Conservation (phyloP, 1,140 invertebrate species). For the Hypothenemus hampei region DNA sequence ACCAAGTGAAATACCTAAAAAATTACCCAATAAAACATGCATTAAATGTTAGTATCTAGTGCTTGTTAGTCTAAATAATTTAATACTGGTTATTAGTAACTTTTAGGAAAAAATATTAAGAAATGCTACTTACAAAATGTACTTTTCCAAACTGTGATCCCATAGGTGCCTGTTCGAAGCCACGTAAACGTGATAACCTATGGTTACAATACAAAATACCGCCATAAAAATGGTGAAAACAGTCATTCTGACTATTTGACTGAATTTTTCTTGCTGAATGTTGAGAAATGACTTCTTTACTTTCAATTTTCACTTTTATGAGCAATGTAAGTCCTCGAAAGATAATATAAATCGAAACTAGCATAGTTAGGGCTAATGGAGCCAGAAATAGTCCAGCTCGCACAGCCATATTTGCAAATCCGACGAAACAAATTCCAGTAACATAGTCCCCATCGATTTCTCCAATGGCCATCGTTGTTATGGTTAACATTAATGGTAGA, state of each 20-base stretch:
- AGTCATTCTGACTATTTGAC: slow-evolving; percentile 69
- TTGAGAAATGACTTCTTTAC: slow-evolving; percentile 74
- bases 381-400: slow-evolving; percentile 71
- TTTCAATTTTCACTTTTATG: slow-evolving; percentile 70
- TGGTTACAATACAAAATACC: slow-evolving; percentile 69
- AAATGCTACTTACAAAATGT: slow-evolving; percentile 68
- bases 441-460: slow-evolving; percentile 91
- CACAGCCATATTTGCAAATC: slow-evolving; percentile 69
- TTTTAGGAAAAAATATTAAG: no score
- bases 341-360: slow-evolving; percentile 75
- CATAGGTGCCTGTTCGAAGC: slow-evolving; percentile 68
- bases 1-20: no score
- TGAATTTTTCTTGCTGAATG: slow-evolving; percentile 77
- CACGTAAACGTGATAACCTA: slow-evolving; percentile 76
- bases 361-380: slow-evolving; percentile 66
- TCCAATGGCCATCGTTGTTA: slow-evolving; percentile 83
- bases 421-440: slow-evolving; percentile 93
- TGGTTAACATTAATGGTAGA: slow-evolving; percentile 82
- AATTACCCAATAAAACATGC: no score
- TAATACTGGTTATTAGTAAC: no score
- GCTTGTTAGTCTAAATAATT: no score
- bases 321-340: slow-evolving; percentile 69
- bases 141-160: slow-evolving; percentile 68
- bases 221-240: slow-evolving; percentile 69
- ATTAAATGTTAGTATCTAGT: slow-evolving; percentile 2